These are phyloP conservation scores for Phyllotis vaccarum DNA, from an alignment of 2,797 vertebrate species.

Conservation along the genomic window DNA sequence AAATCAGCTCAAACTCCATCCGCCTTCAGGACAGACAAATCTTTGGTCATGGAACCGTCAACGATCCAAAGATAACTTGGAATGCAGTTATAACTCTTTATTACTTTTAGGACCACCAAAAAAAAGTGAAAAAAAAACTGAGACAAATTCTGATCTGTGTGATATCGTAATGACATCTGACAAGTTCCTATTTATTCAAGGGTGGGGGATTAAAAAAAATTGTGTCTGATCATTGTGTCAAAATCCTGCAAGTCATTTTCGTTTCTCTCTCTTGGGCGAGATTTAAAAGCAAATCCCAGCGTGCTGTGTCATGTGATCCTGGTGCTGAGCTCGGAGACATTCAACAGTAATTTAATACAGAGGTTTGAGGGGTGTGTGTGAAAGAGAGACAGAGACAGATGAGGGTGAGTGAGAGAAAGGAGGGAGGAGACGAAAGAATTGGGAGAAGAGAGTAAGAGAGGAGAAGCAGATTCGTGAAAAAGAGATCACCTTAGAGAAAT, in stretches of 20 bases:
- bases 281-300: constrained; percentile 76
- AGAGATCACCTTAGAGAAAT: not conserved
- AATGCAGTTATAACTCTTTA: constrained; percentile 78
- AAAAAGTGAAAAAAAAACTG: constrained; percentile 62
- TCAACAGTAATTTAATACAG: constrained; percentile 83
- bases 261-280: constrained; percentile 81
- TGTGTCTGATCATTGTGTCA: constrained; percentile 73
- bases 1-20: constrained; percentile 74
- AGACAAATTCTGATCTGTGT: constrained; percentile 78
- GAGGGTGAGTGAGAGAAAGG: not conserved
- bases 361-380: constrained; percentile 55
- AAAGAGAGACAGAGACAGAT: not conserved
- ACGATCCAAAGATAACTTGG: constrained; percentile 77
- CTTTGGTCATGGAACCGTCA: constrained; percentile 68
- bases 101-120: constrained; percentile 74
- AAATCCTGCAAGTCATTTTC: constrained; percentile 75
- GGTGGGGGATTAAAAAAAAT: constrained; percentile 76
- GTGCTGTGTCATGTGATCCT: constrained; percentile 64
- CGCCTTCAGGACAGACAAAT: constrained; percentile 73
- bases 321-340: constrained; percentile 73
- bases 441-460: not conserved
- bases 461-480: not conserved
- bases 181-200: constrained; percentile 79
- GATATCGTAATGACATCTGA: constrained; percentile 81
- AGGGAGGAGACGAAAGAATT: not conserved